Conservation (phyloP, 2,113 vertebrate species). For the Lampris incognitus region DNA sequence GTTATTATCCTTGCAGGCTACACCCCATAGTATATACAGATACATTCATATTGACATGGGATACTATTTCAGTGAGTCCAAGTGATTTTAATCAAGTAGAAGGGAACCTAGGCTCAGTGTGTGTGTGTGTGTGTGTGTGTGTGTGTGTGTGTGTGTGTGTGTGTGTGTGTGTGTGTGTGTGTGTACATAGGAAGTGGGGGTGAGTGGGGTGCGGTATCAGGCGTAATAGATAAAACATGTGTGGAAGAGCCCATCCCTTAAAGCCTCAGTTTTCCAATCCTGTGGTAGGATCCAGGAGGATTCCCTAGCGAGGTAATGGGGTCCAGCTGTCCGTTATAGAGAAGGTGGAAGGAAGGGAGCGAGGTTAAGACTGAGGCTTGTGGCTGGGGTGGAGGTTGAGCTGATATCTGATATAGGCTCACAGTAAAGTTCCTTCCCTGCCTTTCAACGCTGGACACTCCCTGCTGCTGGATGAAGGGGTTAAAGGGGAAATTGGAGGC, state of each 20-base stretch:
- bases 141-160: background rate
- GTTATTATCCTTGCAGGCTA: background rate
- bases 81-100: constrained; percentile 3
- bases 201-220: background rate
- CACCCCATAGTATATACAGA: background rate
- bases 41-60: background rate
- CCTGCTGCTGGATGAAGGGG: constrained; percentile 27
- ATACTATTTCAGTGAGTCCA: background rate
- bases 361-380: constrained; percentile 24
- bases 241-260: constrained; percentile 41
- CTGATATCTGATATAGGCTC: constrained; percentile 48
- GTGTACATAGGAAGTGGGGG: too few species aligned
- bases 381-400: constrained; percentile 53
- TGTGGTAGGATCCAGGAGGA: constrained; percentile 55
- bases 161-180: constrained; percentile 2
- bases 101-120: background rate
- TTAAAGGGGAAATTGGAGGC: constrained; percentile 57
- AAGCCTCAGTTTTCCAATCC: constrained; percentile 48
- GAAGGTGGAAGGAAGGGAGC: background rate
- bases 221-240: constrained; percentile 64
- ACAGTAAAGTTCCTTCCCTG: constrained; percentile 54
- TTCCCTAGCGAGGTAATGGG: constrained; percentile 65
- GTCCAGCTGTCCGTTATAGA: constrained; percentile 68
- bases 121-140: background rate
- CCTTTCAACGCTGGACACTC: constrained; percentile 45